Conservation (phyloP, 2,888 invertebrate genomes). For the Caenorhabditis virilis region DNA sequence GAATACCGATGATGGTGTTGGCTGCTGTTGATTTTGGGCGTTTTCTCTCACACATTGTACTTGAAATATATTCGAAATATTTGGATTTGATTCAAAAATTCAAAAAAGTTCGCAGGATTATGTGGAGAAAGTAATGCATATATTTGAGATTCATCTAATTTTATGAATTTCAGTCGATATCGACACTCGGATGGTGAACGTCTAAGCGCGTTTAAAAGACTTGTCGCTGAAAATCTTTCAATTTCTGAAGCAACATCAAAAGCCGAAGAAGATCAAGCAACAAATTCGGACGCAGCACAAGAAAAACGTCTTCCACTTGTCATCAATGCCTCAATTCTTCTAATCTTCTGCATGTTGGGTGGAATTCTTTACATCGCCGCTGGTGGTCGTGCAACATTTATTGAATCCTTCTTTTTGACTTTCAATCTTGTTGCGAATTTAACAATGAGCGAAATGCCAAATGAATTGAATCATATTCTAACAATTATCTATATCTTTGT, state of each 20-base stretch:
- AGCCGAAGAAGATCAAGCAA: slow-evolving; percentile 27
- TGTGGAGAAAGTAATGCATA: not conserved
- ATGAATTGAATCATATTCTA: slow-evolving; percentile 58
- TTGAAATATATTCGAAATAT: slow-evolving; percentile 57
- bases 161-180: slow-evolving; percentile 3
- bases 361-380: slow-evolving; percentile 65
- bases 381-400: slow-evolving; percentile 64
- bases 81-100: slow-evolving; percentile 28
- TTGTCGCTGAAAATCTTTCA: slow-evolving; percentile 15
- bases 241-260: slow-evolving; percentile 22
- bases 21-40: slow-evolving; percentile 68
- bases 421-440: slow-evolving; percentile 68
- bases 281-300: slow-evolving; percentile 20
- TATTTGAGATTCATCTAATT: not conserved
- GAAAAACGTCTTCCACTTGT: slow-evolving; percentile 64
- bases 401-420: slow-evolving; percentile 67
- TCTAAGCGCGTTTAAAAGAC: slow-evolving; percentile 23
- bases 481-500: slow-evolving; percentile 67
- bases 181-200: slow-evolving; percentile 17
- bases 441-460: slow-evolving; percentile 68
- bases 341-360: slow-evolving; percentile 67
- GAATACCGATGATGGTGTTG: slow-evolving; percentile 67
- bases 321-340: slow-evolving; percentile 67
- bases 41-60: slow-evolving; percentile 65
- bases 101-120: slow-evolving; percentile 5